These are phyloP conservation scores for Lonchura striata DNA, from an alignment of 2,113 vertebrate species.

Conservation along the genomic window DNA sequence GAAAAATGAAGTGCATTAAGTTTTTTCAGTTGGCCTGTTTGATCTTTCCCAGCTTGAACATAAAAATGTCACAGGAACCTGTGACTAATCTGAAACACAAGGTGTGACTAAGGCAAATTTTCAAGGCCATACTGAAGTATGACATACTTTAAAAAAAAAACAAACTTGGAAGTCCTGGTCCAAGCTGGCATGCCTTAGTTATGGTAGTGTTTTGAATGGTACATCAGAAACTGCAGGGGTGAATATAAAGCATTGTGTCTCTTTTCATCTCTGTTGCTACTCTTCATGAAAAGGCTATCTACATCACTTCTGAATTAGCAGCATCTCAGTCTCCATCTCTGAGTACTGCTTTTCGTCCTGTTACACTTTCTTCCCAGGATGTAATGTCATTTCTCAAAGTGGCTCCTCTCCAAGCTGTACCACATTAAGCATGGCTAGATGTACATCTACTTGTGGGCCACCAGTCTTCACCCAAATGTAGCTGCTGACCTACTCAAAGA, in stretches of 20 bases:
- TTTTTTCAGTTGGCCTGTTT: not conserved
- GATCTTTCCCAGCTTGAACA: not conserved
- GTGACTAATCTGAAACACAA: not conserved
- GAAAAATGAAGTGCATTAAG: not conserved
- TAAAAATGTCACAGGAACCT: not conserved
- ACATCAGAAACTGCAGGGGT: not conserved
- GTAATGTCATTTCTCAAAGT: not conserved
- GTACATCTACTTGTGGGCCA: not conserved
- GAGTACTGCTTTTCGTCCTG: not conserved
- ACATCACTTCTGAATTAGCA: not conserved
- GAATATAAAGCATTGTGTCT: not conserved
- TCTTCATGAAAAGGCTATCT: not conserved
- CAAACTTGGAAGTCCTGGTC: not conserved
- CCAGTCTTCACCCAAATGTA: constrained; percentile 25
- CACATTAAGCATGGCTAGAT: not conserved
- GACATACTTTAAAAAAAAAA: not conserved
- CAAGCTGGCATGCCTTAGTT: not conserved
- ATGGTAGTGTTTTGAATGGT: not conserved
- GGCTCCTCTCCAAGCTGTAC: not conserved
- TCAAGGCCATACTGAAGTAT: not conserved
- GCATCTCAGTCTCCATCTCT: not conserved
- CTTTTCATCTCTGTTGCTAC: not conserved
- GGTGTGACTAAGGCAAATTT: not conserved
- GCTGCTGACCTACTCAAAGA: not conserved
- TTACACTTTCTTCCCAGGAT: not conserved